These are phyloP conservation scores for Pogonomyrmex barbatus DNA, from an alignment of 1,140 invertebrate species.

Conservation along the genomic window DNA sequence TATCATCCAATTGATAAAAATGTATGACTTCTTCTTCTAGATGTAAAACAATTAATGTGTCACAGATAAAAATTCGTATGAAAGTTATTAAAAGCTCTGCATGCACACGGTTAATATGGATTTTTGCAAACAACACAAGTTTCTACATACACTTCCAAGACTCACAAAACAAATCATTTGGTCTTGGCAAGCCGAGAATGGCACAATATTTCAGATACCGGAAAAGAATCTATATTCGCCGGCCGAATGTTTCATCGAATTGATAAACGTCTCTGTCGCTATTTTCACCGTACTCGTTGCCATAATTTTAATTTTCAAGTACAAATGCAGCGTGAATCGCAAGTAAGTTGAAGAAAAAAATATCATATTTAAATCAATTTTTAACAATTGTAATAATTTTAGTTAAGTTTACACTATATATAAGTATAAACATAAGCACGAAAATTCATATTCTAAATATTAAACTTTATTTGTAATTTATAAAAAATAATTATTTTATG, in stretches of 20 bases:
- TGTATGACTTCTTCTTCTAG: constrained; percentile 15
- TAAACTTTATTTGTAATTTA: not conserved
- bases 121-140: constrained; percentile 68
- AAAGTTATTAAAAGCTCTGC: not conserved
- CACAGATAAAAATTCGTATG: not conserved
- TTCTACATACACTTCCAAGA: constrained; percentile 69
- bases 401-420: not conserved
- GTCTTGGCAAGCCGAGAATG: constrained; percentile 75
- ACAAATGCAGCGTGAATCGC: constrained; percentile 57
- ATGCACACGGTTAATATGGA: constrained; percentile 67
- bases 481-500: not conserved
- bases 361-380: constrained; percentile 3
- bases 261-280: constrained; percentile 70
- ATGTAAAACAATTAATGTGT: not conserved
- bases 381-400: constrained; percentile 1
- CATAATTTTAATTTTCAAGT: constrained; percentile 63
- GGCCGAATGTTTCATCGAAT: constrained; percentile 75
- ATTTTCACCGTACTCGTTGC: constrained; percentile 65
- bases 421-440: too few species aligned
- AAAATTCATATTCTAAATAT: not conserved
- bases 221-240: constrained; percentile 54
- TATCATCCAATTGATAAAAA: not conserved
- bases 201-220: constrained; percentile 67
- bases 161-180: constrained; percentile 70
- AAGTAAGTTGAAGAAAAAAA: constrained; percentile 69